These are phyloP conservation scores for Tetranychus truncatus DNA, from an alignment of 2,888 invertebrate genomes.

Conservation along the genomic window DNA sequence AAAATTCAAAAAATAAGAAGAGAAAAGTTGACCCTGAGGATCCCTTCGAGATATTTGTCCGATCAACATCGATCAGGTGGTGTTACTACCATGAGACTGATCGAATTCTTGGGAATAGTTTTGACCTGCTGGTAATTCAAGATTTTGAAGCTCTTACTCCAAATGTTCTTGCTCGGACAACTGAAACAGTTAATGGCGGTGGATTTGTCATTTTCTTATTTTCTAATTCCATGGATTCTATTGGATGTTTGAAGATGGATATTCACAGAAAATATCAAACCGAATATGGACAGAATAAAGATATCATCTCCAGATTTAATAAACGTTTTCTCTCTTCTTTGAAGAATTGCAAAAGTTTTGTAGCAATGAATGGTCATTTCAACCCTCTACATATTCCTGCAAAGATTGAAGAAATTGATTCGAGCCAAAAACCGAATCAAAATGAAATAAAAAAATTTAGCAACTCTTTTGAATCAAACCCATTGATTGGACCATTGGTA, in stretches of 20 bases:
- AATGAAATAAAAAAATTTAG: conserved; percentile 39
- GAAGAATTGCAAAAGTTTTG: conserved; percentile 62
- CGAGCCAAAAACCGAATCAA: conserved; percentile 31
- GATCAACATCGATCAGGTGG: conserved; percentile 87
- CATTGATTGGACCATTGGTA: conserved; percentile 71
- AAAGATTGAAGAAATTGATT: conserved; percentile 58
- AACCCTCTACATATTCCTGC: conserved; percentile 80
- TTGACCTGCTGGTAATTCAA: conserved; percentile 41
- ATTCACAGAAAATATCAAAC: conserved; percentile 87
- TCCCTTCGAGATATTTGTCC: conserved; percentile 83
- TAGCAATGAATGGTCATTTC: conserved; percentile 71
- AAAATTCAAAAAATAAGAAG: conserved; percentile 70
- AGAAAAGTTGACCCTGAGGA: conserved; percentile 73
- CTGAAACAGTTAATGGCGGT: conserved; percentile 95
- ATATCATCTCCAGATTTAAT: conserved; percentile 82
- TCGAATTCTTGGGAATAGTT: conserved; percentile 90
- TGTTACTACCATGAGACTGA: conserved; percentile 90
- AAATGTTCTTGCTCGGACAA: conserved; percentile 79
- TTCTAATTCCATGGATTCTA: conserved; percentile 60
- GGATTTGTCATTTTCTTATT: conserved; percentile 70
- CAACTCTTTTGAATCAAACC: conserved; percentile 65
- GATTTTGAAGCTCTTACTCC: conserved; percentile 96
- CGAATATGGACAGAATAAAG: conserved; percentile 49
- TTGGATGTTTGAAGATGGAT: conserved; percentile 92
- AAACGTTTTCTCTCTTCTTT: conserved; percentile 77